A percentile compares a stretch with the other conserved stretches of the same genome.
Evolutionary conservation across 2,888 invertebrate genomes (phyloP).

Genomic region (Lepidonotus clava): DNA sequence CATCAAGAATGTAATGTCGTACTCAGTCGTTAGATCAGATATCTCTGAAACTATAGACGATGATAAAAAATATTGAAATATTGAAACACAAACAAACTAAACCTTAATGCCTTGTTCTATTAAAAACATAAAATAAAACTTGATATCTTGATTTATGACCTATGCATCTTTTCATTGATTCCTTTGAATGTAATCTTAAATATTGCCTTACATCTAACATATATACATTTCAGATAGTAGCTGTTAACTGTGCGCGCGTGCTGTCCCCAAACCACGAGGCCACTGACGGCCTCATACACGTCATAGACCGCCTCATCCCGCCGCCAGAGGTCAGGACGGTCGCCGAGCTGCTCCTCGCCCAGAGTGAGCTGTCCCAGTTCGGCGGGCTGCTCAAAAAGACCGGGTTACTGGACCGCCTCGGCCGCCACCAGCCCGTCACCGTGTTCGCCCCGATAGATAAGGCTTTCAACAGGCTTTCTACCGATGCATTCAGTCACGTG

Average conservation of each 20-base stretch:
- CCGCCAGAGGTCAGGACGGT: constrained; percentile 19
- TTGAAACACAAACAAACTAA: no score
- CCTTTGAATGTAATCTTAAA: not conserved
- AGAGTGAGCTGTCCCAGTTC: constrained; percentile 4
- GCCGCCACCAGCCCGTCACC: not conserved
- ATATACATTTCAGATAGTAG: constrained; percentile 12
- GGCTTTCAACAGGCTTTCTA: constrained; percentile 6
- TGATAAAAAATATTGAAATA: no score
- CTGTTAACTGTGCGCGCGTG: constrained; percentile 15
- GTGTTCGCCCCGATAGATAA: constrained; percentile 35
- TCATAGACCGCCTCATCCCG: constrained; percentile 11
- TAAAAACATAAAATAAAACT: no score
- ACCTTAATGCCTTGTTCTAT: no score
- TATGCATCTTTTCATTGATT: not conserved
- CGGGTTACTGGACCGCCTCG: not conserved
- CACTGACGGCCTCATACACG: constrained; percentile 26
- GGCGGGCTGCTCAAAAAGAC: constrained; percentile 20
- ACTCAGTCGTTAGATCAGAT: no score
- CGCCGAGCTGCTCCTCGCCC: not conserved
- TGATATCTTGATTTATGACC: no score
- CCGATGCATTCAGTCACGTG: not conserved
- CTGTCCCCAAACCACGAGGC: constrained; percentile 29
- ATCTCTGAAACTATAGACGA: no score
- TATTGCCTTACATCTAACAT: no score
- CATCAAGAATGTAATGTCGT: no score